Conservation (phyloP, 2,113 vertebrate genomes). For the Mesitornis unicolor region DNA sequence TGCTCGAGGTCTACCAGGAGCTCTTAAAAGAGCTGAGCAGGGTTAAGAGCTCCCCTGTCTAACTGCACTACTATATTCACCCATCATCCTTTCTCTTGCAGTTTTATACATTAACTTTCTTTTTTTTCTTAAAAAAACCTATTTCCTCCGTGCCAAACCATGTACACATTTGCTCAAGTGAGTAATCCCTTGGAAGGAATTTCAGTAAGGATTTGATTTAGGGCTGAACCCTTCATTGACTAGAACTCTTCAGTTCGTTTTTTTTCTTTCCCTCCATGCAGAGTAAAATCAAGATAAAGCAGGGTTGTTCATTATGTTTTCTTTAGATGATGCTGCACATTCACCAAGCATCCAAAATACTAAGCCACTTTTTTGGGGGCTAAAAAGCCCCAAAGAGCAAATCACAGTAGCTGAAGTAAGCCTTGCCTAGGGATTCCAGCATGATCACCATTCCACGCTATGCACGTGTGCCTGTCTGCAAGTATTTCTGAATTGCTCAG, state of each 20-base stretch:
- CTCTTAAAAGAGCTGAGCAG: not conserved
- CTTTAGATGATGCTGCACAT: not conserved
- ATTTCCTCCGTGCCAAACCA: not conserved
- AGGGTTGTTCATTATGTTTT: not conserved
- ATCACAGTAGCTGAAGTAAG: not conserved
- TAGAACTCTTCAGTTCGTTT: not conserved
- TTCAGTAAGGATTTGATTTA: not conserved
- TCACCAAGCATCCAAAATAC: not conserved
- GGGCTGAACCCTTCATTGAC: not conserved
- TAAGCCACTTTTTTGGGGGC: not conserved
- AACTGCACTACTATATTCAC: not conserved
- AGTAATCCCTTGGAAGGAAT: not conserved
- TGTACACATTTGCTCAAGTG: not conserved
- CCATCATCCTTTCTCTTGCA: not conserved
- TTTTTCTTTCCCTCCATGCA: not conserved
- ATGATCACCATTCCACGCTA: not conserved
- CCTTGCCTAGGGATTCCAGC: conserved; percentile 2
- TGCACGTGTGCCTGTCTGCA: not conserved
- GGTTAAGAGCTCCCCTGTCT: not conserved
- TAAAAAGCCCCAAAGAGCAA: not conserved
- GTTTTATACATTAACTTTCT: not conserved
- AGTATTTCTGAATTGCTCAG: conserved; percentile 10
- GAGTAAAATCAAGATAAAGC: not conserved
- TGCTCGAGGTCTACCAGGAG: not conserved
- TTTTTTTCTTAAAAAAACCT: not conserved